These are phyloP conservation scores for Eupithecia dodoneata DNA, from an alignment of 2,888 invertebrate species.

Conservation along the genomic window DNA sequence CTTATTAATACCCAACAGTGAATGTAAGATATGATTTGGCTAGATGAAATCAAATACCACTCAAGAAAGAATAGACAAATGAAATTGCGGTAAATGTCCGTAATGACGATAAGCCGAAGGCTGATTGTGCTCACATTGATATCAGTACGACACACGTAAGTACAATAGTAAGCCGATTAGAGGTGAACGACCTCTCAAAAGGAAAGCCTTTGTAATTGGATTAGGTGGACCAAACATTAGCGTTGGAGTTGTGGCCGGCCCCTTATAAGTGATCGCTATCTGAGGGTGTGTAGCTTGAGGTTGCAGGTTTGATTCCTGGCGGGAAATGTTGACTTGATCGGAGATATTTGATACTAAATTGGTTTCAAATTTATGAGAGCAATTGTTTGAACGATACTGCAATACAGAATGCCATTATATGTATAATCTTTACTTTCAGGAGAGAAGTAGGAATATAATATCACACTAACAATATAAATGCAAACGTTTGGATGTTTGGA, in stretches of 20 bases:
- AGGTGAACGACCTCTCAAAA: constrained; percentile 54
- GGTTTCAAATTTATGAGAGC: too few species aligned
- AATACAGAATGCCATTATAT: too few species aligned
- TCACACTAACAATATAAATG: too few species aligned
- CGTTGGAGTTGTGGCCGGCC: constrained; percentile 16
- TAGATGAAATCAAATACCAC: not conserved
- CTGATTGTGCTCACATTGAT: constrained; percentile 30
- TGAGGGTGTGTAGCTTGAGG: not conserved
- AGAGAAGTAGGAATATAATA: too few species aligned
- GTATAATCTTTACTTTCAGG: too few species aligned
- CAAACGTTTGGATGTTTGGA: too few species aligned
- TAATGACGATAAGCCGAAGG: constrained; percentile 5
- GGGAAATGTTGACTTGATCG: not conserved
- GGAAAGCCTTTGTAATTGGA: constrained; percentile 51
- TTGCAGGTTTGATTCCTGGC: not conserved
- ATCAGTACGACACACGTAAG: constrained; percentile 42
- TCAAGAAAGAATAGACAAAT: not conserved
- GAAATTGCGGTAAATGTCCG: not conserved
- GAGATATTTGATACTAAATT: too few species aligned
- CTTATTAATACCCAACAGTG: not conserved
- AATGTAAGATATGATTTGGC: not conserved
- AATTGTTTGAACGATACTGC: too few species aligned
- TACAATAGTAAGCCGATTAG: constrained; percentile 51
- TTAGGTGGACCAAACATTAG: constrained; percentile 29
- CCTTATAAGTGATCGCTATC: not conserved